Base-by-base conservation (phyloP, 2,113 vertebrate genomes). In the Bambusicola thoracicus region DNA sequence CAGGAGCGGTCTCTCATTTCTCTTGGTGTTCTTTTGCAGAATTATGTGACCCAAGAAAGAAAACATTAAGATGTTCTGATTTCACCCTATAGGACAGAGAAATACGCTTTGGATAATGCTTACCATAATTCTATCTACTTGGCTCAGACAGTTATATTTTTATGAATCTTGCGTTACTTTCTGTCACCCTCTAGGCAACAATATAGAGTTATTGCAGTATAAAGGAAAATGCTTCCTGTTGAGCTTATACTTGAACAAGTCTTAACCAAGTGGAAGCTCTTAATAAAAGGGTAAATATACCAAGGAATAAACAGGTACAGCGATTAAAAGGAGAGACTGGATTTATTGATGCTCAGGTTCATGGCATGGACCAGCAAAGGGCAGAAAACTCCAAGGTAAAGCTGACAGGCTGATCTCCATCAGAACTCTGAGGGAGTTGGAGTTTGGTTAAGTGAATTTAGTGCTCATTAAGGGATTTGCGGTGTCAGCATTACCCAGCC, bases 151-250 rank as follows among this genome's bases (percentile, higher is more conserved):
- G 93, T 96, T 97, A 95, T 77, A 93, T 88, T 96, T 97, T 97
- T 97, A 97, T 96, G 96, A 97, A 97, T 95, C 95, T 95, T 96
- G 79, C 32, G 78, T 95, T 97, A 89, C 92, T 97, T 97, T 96
- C 95, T 96, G 94, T 96, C 94, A 95, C 90, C 95, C 97, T 97
- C 96, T 95, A 97, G 97, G 91, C 95, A 97, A 95, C 96, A 96
- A 95, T 97, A 95, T 73, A 93, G 96, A 92, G 87, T 97, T 97
- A 97, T 97, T 97, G 85, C 61, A 87, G 93, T 73, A 95, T 97
- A 97, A 97, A 97, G 93, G 90, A 93, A 97, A 97, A 96, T 92
- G 77, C 41, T 92, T 97, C 83, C 89, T 88, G 89, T 96, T 96
- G 90, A 90, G 88, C 78, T 90, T 90, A 81, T 89, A 94, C 86